Percentiles rank a stretch among this genome's conserved stretches.
Conservation (phyloP, 2,113 vertebrate species). For the Psilopogon haemacephalus region DNA sequence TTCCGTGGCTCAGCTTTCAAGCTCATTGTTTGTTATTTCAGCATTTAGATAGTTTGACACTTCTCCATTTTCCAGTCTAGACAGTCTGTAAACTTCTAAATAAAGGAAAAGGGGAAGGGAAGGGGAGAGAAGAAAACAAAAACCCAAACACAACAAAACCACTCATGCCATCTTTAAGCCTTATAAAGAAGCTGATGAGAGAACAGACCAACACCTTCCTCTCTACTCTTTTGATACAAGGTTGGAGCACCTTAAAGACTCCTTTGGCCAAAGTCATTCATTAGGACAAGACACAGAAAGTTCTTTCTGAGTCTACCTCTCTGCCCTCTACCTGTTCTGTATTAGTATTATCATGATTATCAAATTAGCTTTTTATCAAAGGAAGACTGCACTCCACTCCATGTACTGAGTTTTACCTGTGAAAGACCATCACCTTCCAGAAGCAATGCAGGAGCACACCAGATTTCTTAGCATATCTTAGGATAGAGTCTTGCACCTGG, state of each 20-base stretch:
- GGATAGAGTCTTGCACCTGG: too few species aligned
- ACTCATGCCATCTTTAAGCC: not conserved
- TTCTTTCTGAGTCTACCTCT: not conserved
- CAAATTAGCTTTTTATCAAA: not conserved
- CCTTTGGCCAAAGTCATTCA: not conserved
- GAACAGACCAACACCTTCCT: not conserved
- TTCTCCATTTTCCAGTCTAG: not conserved
- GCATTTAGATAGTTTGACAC: not conserved
- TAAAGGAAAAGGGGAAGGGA: not conserved
- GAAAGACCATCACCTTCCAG: not conserved
- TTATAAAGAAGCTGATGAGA: not conserved
- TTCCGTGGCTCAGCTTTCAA: not conserved
- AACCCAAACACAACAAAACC: not conserved
- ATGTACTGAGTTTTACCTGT: not conserved
- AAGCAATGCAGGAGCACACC: not conserved
- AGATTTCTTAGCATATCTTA: not conserved
- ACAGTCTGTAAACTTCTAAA: not conserved
- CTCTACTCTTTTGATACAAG: not conserved
- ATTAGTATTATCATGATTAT: not conserved
- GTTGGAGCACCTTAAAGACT: not conserved
- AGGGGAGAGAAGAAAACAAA: too few species aligned
- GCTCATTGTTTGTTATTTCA: not conserved
- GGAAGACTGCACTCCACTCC: not conserved
- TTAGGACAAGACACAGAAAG: not conserved
- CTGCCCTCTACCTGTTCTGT: not conserved